Conservation (phyloP, 2,888 invertebrate genomes). For the Allygus modestus region DNA sequence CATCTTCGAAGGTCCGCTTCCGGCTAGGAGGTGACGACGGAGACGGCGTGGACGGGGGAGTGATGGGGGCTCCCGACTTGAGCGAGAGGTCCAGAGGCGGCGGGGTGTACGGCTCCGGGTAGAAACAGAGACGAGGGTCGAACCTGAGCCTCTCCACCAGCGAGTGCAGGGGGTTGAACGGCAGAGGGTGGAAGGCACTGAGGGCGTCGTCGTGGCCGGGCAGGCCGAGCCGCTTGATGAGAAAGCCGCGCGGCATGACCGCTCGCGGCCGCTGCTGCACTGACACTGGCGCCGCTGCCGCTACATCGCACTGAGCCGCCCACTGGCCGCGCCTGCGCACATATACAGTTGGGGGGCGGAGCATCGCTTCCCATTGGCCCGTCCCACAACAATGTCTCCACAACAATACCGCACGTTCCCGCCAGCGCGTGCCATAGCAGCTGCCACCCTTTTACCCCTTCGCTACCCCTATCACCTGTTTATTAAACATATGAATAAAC, state of each 20-base stretch:
- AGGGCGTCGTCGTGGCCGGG: conserved; percentile 60
- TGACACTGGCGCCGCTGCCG: conserved; percentile 13
- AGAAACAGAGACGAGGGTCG: conserved; percentile 63
- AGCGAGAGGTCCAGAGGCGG: conserved; percentile 86
- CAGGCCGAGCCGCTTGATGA: conserved; percentile 55
- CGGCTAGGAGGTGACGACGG: conserved; percentile 79
- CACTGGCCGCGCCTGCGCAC: conserved; percentile 40
- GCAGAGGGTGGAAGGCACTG: conserved; percentile 61
- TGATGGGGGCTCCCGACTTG: conserved; percentile 82
- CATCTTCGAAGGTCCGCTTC: conserved; percentile 74
- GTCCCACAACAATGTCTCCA: conserved; percentile 45
- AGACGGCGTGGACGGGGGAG: conserved; percentile 87
- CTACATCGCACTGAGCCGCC: conserved; percentile 34
- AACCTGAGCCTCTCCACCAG: conserved; percentile 62
- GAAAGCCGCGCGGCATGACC: conserved; percentile 61
- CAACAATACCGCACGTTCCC: conserved; percentile 35
- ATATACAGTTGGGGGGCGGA: conserved; percentile 45
- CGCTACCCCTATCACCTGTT: conserved; percentile 18
- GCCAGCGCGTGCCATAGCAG: conserved; percentile 35
- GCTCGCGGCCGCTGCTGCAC: conserved; percentile 32
- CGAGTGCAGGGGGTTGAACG: conserved; percentile 62
- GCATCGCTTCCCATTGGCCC: conserved; percentile 40
- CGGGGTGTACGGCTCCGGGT: conserved; percentile 60
- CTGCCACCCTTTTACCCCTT: conserved; percentile 18
- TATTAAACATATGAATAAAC: background rate